These are phyloP conservation scores for Hirtodrosophila histrioides DNA, from an alignment of 2,888 invertebrate genomes.

Conservation along the genomic window DNA sequence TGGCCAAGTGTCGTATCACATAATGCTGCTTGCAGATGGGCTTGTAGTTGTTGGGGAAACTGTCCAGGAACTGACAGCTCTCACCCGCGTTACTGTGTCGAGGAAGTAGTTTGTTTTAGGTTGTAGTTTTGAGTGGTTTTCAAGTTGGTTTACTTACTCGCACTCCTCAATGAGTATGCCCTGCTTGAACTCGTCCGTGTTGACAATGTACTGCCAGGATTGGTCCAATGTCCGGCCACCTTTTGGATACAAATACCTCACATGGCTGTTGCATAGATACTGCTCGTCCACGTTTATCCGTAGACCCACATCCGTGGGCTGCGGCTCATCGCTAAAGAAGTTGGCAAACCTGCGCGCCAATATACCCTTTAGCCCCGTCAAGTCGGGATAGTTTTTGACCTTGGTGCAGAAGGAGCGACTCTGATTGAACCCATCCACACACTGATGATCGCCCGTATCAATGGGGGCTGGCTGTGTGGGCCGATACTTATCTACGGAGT, in stretches of 20 bases:
- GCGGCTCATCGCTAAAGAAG: constrained; percentile 83
- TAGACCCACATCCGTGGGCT: constrained; percentile 84
- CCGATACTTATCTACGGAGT: constrained; percentile 40
- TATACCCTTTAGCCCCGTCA: constrained; percentile 77
- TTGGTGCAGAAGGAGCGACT: constrained; percentile 84
- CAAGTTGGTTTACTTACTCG: constrained; percentile 85
- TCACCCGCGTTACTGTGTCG: constrained; percentile 82
- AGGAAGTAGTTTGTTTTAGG: too few relatives aligned
- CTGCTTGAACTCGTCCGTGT: constrained; percentile 88
- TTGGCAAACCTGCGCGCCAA: constrained; percentile 70
- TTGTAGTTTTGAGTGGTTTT: too few relatives aligned
- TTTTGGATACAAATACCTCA: constrained; percentile 86
- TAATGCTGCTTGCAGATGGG: constrained; percentile 68
- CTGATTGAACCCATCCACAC: constrained; percentile 62
- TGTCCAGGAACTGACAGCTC: constrained; percentile 83
- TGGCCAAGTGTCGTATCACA: constrained; percentile 84
- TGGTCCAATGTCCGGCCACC: constrained; percentile 87
- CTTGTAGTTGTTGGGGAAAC: constrained; percentile 61
- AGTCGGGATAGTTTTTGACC: constrained; percentile 84
- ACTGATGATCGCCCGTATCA: constrained; percentile 43
- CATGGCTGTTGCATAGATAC: constrained; percentile 84
- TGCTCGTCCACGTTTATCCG: constrained; percentile 84
- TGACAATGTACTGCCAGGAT: constrained; percentile 89
- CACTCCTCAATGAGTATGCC: constrained; percentile 91
- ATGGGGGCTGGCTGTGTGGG: constrained; percentile 3